Evolutionary conservation across 2,113 vertebrate genomes (phyloP).

Genomic region (Tachysurus vachellii): DNA sequence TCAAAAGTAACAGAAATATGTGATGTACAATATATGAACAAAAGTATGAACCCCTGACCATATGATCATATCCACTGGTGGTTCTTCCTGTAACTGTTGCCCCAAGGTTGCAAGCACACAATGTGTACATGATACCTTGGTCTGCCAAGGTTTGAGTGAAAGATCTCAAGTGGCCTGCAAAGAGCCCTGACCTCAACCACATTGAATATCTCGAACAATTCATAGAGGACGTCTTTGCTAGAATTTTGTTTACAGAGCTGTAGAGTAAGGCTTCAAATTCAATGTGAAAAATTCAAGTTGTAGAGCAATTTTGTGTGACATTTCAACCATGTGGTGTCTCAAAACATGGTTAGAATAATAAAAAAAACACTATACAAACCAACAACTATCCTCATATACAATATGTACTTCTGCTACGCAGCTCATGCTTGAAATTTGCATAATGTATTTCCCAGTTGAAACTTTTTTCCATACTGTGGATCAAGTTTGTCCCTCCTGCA

Average conservation of each 20-base stretch:
- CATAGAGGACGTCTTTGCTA: not conserved
- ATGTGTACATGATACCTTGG: not conserved
- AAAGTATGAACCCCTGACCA: not conserved
- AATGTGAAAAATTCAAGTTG: not conserved
- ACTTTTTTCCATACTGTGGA: not conserved
- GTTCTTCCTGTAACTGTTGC: not conserved
- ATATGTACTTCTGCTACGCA: not conserved
- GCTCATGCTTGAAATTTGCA: not conserved
- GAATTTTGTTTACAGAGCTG: not conserved
- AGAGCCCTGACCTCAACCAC: not conserved
- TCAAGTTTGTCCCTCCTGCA: not conserved
- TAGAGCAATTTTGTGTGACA: not conserved
- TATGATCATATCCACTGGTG: slow-evolving; percentile 12
- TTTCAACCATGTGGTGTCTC: not conserved
- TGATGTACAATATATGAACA: not conserved
- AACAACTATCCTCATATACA: not conserved
- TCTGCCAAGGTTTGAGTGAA: not conserved
- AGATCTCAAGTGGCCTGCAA: not conserved
- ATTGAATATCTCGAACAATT: not conserved
- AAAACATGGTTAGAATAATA: not conserved
- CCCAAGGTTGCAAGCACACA: not conserved
- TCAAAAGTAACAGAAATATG: not conserved
- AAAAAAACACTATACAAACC: not conserved
- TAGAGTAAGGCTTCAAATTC: not conserved
- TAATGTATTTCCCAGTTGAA: not conserved